These are phyloP conservation scores for Choloepus hoffmanni DNA, from an alignment of 2,113 vertebrate species.

Conservation along the genomic window DNA sequence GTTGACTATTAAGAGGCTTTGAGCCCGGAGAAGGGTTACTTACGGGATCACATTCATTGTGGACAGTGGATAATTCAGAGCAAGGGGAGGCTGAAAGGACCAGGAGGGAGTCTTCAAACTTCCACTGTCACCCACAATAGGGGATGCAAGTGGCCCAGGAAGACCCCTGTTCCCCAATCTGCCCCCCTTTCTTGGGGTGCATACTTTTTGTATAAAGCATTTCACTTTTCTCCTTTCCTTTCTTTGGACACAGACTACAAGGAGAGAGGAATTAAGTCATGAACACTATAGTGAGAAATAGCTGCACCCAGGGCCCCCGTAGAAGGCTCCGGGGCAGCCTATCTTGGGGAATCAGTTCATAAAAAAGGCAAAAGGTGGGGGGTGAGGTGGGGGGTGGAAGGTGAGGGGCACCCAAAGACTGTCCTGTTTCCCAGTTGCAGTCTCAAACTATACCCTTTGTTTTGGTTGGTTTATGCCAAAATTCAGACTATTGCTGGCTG, in stretches of 20 bases:
- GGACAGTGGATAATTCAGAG: not conserved
- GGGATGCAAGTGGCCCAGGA: not conserved
- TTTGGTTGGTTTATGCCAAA: not conserved
- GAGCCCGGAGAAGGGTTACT: not conserved
- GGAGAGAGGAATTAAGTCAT: not conserved
- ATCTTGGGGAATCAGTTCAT: not conserved
- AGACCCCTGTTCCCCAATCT: not conserved
- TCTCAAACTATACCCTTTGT: not conserved
- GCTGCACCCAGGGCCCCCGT: accelerated
- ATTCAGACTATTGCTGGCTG: not conserved
- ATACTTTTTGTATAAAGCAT: not conserved
- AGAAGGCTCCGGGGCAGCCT: not conserved
- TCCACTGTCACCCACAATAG: not conserved
- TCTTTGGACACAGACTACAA: not conserved
- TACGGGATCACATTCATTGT: not conserved
- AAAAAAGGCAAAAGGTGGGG: not conserved
- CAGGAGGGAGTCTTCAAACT: not conserved
- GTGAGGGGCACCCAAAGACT: not conserved
- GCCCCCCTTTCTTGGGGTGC: not conserved
- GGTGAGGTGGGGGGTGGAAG: not conserved
- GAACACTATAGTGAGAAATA: not conserved
- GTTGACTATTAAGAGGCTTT: not conserved
- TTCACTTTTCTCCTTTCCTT: not conserved
- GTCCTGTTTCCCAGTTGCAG: not conserved
- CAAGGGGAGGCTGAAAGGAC: not conserved